phyloP scores from a whole-genome alignment of 2,888 invertebrate genomes.

The Clivina fossor region DNA sequence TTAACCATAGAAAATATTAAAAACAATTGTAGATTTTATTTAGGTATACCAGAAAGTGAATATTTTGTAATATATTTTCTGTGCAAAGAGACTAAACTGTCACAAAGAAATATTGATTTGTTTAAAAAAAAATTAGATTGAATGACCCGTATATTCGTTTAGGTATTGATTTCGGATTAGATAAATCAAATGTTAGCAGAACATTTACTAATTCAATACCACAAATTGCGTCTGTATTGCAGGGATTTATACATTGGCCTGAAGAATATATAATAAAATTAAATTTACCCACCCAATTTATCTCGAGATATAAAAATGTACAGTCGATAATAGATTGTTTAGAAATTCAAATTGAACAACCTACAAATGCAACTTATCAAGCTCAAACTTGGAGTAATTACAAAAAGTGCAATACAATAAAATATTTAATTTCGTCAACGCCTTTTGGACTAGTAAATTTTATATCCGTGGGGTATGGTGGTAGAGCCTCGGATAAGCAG shows the following conservation, averaged over 20 bases:
- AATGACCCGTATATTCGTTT: background rate
- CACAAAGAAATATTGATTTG: no score
- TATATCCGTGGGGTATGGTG: background rate
- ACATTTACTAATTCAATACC: background rate
- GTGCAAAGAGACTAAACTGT: no score
- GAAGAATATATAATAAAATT: background rate
- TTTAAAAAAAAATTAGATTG: background rate
- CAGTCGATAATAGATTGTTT: conserved; percentile 12
- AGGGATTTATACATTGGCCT: conserved; percentile 4
- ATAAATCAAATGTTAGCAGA: background rate
- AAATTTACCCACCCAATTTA: conserved; percentile 3
- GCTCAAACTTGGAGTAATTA: conserved; percentile 3
- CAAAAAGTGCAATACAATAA: conserved; percentile 6
- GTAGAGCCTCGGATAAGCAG: background rate
- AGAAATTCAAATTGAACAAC: conserved; percentile 11
- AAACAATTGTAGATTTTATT: no score
- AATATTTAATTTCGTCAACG: background rate
- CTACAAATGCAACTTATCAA: conserved; percentile 1
- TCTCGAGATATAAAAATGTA: conserved; percentile 9
- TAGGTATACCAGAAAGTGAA: no score
- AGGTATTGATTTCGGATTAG: background rate
- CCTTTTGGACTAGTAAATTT: conserved; percentile 6
- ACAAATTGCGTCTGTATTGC: background rate
- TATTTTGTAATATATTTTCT: no score
- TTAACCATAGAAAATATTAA: no score